A percentile compares a stretch with the other conserved stretches of the same genome.
These are phyloP conservation scores for Liodrosophila aerea DNA, from an alignment of 2,888 invertebrate species.

Conservation along the genomic window DNA sequence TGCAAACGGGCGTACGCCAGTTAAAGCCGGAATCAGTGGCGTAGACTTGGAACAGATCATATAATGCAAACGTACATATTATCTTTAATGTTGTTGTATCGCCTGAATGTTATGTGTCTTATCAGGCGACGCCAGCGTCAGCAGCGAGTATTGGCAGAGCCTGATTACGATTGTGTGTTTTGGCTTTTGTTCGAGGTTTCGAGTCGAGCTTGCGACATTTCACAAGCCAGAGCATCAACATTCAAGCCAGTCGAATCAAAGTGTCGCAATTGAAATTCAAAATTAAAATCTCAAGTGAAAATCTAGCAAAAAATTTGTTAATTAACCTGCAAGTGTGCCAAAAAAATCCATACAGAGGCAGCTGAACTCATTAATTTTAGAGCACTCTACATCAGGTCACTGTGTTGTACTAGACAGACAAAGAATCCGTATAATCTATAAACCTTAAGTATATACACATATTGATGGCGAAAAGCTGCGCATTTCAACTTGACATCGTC, in stretches of 20 bases:
- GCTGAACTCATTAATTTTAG: no score
- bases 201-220: conserved; percentile 55
- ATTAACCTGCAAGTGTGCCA: not conserved
- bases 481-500: conserved; percentile 57
- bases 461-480: conserved; percentile 70
- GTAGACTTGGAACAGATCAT: conserved; percentile 7
- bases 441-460: conserved; percentile 23
- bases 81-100: no score
- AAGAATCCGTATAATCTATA: conserved; percentile 12
- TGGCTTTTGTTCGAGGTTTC: conserved; percentile 73
- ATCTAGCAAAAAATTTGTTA: not conserved
- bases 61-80: conserved; percentile 8
- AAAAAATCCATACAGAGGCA: not conserved
- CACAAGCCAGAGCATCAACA: conserved; percentile 42
- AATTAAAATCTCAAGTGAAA: not conserved
- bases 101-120: no score
- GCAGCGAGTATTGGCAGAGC: conserved; percentile 34
- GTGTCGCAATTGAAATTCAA: conserved; percentile 33
- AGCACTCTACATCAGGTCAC: no score
- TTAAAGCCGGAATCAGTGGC: conserved; percentile 50
- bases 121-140: conserved; percentile 37
- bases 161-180: conserved; percentile 53
- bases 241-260: conserved; percentile 56
- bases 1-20: conserved; percentile 60
- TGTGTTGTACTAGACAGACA: conserved; percentile 28